Percentiles rank a stretch among this genome's conserved stretches.
Evolutionary conservation across 2,113 vertebrate genomes (phyloP).

Genomic region (Malaclemys terrapin): DNA sequence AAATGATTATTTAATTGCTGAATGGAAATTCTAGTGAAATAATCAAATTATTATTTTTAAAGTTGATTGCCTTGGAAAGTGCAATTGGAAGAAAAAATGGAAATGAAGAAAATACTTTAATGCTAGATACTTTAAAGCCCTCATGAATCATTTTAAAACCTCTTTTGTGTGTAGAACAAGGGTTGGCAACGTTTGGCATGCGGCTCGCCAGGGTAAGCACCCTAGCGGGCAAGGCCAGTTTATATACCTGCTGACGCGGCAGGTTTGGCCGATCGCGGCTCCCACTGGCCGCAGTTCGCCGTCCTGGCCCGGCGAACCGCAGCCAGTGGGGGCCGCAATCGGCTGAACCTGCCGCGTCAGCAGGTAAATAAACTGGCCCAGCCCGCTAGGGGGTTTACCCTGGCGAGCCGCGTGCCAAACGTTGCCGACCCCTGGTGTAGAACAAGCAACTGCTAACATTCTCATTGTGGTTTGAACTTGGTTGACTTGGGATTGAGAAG

Average conservation of each 20-base stretch:
- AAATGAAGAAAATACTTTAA: not conserved
- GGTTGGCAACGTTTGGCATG: no score
- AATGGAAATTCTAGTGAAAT: not conserved
- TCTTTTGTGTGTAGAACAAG: not conserved
- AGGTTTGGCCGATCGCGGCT: no score
- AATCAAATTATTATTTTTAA: not conserved
- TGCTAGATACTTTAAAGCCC: not conserved
- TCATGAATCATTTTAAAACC: not conserved
- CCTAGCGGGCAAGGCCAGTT: no score
- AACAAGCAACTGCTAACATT: not conserved
- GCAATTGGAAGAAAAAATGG: not conserved
- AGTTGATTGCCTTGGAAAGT: not conserved
- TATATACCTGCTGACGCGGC: no score
- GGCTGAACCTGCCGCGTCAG: no score
- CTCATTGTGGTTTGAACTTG: not conserved
- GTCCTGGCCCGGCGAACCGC: no score
- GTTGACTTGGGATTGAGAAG: not conserved
- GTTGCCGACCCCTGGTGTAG: not conserved
- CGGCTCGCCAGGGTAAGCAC: no score
- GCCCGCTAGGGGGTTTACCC: no score
- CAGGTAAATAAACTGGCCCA: no score
- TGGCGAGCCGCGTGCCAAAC: no score
- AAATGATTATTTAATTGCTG: not conserved
- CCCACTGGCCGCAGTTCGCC: no score
- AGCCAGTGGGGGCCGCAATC: no score